Evolutionary conservation across 2,797 vertebrate species (phyloP).

Genomic region (Spinibarbus caldwelli): DNA sequence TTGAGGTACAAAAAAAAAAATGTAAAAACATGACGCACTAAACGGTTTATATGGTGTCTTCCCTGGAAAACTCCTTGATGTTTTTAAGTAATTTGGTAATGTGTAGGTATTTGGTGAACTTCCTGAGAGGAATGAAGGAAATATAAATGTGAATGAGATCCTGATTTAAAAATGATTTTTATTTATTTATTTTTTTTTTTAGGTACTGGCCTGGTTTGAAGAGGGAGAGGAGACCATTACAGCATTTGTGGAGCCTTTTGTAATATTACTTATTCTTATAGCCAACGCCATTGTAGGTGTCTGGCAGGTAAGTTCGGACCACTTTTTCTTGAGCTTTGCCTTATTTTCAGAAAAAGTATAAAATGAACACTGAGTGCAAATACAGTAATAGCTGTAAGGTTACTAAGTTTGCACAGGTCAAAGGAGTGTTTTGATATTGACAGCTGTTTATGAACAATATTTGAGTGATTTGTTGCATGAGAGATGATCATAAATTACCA

Average conservation of each 20-base stretch:
- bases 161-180: not conserved
- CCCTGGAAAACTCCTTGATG: not conserved
- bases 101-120: not conserved
- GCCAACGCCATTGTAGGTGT: conserved; percentile 98
- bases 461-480: not conserved
- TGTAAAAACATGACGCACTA: not conserved
- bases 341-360: not conserved
- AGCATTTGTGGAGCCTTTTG: conserved; percentile 98
- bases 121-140: not conserved
- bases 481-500: not conserved
- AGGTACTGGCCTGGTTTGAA: conserved; percentile 99
- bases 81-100: not conserved
- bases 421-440: not conserved
- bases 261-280: conserved; percentile 98
- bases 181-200: conserved; percentile 2
- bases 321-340: not conserved
- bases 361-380: not conserved
- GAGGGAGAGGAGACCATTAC: conserved; percentile 98
- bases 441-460: not conserved
- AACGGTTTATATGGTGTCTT: not conserved
- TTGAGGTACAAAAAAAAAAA: not conserved
- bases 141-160: not conserved
- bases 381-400: not conserved
- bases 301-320: conserved; percentile 89
- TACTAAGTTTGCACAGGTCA: not conserved